Evolutionary conservation across 2,888 invertebrate genomes (phyloP), one percentile per base, ranked within the genome.

Genomic region (Nomada fucata): DNA sequence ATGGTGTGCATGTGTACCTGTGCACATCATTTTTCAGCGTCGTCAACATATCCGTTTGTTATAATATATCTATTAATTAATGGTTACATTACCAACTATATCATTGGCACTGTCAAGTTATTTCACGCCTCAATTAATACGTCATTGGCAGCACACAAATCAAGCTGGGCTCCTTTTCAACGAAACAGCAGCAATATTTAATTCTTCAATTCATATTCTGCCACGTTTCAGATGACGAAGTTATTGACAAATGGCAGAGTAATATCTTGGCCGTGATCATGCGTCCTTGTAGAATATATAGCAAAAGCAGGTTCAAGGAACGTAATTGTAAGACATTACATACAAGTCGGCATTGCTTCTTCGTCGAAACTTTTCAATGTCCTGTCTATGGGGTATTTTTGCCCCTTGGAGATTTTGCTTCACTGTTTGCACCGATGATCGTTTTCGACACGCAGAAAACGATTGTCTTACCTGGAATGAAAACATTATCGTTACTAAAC

Each of bases 401-500:
- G 26, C 2, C 26, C 11, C 36, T 4, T 20, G 53, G 70, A 88
- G 85, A 85, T 82, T 85, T 82, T 80, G 88, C 88, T 88, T 81
- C 86, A 76, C 61, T 59, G 15, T 50, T 61, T 50, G 64, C 55
- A 36, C n/a, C 13, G 57, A 15, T 74, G 59, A 44, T 20, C 15
- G 5, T 2, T 7, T 67, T 60, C 20, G 42, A 53, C 9, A 36
- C 11, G 0, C n/a, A 20, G 9, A 20, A 11, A n/a, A 50, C 23
- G n/a, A 23, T 26, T 77, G 13, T 20, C 76, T 81, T 86, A 89
- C 89, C 89, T 89, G 83, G 29, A 89, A 87, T 60, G 77, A 20
- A 60, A 86, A 20, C 61, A 72, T 23, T 11, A 2, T 42, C 2
- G 20, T 70, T 57, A 59, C 2, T 59, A 68, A 13, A 11, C 5